Evolutionary conservation across 2,888 invertebrate species (phyloP).

Genomic region (Polylopha cassiicola): DNA sequence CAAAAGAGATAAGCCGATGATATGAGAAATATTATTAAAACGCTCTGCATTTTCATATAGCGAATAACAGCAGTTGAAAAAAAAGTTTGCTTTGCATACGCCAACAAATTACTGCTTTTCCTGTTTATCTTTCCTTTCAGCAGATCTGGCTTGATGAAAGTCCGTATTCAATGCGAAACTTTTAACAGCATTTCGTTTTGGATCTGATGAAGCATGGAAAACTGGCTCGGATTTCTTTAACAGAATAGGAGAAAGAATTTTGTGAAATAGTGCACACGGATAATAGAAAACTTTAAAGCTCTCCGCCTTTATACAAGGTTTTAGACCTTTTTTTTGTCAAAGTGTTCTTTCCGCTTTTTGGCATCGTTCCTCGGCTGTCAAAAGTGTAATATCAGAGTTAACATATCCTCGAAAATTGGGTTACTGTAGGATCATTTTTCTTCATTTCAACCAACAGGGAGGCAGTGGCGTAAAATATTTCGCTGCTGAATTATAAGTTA

Average conservation of each 20-base stretch:
- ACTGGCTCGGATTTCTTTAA: slow-evolving; percentile 5
- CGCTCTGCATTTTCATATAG: slow-evolving; percentile 3
- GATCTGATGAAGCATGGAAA: background rate
- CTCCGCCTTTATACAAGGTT: too few relatives aligned
- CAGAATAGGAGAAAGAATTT: background rate
- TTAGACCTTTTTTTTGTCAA: too few relatives aligned
- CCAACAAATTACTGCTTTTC: background rate
- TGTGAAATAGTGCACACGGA: slow-evolving; percentile 3
- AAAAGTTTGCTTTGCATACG: slow-evolving; percentile 4
- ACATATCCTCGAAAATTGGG: too few relatives aligned
- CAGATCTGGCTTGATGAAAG: background rate
- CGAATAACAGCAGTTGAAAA: slow-evolving; percentile 4
- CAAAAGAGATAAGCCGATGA: too few relatives aligned
- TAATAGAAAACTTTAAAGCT: slow-evolving; percentile 4
- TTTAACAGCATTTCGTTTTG: slow-evolving; percentile 7
- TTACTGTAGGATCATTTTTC: too few relatives aligned
- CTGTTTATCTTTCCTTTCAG: slow-evolving; percentile 3
- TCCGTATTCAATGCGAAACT: slow-evolving; percentile 11
- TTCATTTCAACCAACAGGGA: too few relatives aligned
- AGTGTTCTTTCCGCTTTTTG: background rate
- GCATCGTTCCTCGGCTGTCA: too few relatives aligned
- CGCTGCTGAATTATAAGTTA: too few relatives aligned
- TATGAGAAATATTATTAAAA: slow-evolving; percentile 3
- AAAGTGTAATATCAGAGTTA: too few relatives aligned
- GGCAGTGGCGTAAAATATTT: too few relatives aligned